phyloP scores from a whole-genome alignment of 1,140 invertebrate species.

The Aricia agestis region DNA sequence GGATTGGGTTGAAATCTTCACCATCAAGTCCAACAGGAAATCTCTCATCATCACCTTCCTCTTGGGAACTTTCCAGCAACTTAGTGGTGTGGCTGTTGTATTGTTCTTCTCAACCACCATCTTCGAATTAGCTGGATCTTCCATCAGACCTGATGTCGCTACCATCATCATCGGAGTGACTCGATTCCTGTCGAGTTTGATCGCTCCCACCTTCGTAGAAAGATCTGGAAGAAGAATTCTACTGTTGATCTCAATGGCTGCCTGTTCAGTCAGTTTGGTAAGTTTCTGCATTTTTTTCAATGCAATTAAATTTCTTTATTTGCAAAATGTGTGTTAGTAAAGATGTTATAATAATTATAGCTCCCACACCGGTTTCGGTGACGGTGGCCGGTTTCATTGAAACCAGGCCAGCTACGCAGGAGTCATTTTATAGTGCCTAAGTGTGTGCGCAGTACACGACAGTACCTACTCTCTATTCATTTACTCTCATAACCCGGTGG shows the following conservation, averaged over 20 bases:
- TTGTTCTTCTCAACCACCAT: conserved; percentile 53
- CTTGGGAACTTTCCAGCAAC: conserved; percentile 43
- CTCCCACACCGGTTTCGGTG: too few species aligned
- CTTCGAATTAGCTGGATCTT: conserved; percentile 45
- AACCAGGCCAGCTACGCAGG: too few species aligned
- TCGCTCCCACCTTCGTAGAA: conserved; percentile 47
- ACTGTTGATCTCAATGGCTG: conserved; percentile 42
- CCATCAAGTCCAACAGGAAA: conserved; percentile 45
- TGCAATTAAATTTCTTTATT: too few species aligned
- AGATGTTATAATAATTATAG: too few species aligned
- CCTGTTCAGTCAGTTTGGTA: conserved; percentile 47
- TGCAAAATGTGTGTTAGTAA: too few species aligned
- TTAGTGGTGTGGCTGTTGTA: conserved; percentile 46
- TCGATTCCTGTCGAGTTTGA: conserved; percentile 39
- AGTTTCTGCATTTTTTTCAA: conserved; percentile 16
- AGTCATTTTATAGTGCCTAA: too few species aligned
- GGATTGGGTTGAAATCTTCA: conserved; percentile 48
- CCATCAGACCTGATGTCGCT: conserved; percentile 40
- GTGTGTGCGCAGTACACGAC: too few species aligned
- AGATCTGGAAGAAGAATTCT: conserved; percentile 47
- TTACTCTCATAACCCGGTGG: too few species aligned
- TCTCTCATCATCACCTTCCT: conserved; percentile 47
- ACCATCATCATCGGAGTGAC: conserved; percentile 53
- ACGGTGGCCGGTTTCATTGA: too few species aligned
- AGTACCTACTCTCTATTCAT: too few species aligned